phyloP scores from a whole-genome alignment of 1,140 invertebrate genomes.

The Olivierus martensii region DNA sequence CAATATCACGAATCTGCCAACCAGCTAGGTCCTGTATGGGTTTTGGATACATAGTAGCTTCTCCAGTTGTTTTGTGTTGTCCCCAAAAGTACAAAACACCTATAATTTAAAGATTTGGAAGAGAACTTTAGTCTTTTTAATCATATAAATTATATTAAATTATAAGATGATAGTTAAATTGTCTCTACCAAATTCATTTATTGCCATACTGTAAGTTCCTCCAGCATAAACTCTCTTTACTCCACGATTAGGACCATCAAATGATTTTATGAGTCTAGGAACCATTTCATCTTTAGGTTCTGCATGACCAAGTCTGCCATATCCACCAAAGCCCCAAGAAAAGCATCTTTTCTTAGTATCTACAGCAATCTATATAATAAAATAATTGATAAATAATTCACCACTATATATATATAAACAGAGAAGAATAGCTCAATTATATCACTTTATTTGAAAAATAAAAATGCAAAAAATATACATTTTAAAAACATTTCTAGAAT shows the following conservation, averaged over 20 bases:
- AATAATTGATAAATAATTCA: neutral
- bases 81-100: constrained; percentile 64
- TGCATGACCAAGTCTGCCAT: constrained; percentile 79
- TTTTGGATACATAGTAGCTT: constrained; percentile 94
- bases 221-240: constrained; percentile 65
- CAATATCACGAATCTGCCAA: constrained; percentile 74
- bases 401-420: neutral
- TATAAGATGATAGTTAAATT: constrained; percentile 13
- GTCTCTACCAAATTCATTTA: constrained; percentile 56
- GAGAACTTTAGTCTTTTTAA: no score
- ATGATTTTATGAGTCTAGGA: constrained; percentile 75
- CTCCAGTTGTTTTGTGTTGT: constrained; percentile 77
- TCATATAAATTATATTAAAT: no score
- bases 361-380: constrained; percentile 49
- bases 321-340: constrained; percentile 89
- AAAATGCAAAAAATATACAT: no score
- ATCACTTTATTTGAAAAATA: neutral
- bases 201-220: constrained; percentile 66
- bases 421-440: neutral
- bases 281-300: constrained; percentile 83
- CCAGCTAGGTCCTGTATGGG: constrained; percentile 80
- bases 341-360: constrained; percentile 74
- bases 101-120: no score
- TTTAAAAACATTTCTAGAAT: no score
- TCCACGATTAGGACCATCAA: constrained; percentile 66